Conservation (phyloP, 2,113 vertebrate genomes). For the Puntigrus tetrazona region DNA sequence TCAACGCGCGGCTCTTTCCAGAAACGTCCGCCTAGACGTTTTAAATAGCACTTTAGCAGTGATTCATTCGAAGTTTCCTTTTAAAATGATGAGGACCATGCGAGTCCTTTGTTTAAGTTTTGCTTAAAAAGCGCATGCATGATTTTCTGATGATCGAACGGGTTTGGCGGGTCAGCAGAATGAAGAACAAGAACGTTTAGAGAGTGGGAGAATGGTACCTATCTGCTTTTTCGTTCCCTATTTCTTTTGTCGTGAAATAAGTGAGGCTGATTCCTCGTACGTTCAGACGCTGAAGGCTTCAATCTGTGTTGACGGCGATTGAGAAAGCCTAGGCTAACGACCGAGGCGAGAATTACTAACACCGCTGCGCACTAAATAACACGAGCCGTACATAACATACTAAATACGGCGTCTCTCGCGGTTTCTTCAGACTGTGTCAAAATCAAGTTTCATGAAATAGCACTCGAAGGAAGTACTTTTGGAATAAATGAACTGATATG, state of each 20-base stretch:
- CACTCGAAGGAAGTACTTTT: not conserved
- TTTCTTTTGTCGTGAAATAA: slow-evolving; percentile 45
- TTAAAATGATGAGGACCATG: slow-evolving; percentile 22
- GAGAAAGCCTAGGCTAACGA: not conserved
- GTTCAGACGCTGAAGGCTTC: not conserved
- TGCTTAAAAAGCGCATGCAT: slow-evolving; percentile 32
- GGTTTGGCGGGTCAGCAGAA: slow-evolving; percentile 30
- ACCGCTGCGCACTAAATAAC: not conserved
- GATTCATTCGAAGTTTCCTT: slow-evolving; percentile 9
- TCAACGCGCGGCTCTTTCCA: not conserved
- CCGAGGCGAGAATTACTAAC: not conserved
- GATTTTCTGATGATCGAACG: slow-evolving; percentile 14
- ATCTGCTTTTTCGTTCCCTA: not conserved
- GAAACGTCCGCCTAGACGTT: not conserved
- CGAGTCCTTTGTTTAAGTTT: slow-evolving; percentile 43
- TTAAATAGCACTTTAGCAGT: slow-evolving; percentile 10
- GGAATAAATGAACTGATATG: slow-evolving; percentile 10
- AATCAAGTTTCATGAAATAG: not conserved
- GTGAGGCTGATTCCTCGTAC: slow-evolving; percentile 13
- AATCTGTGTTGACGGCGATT: not conserved
- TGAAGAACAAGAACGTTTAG: not conserved
- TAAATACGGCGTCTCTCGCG: not conserved
- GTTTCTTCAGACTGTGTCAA: not conserved
- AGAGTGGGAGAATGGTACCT: not conserved
- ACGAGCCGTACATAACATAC: not conserved